Evolutionary conservation across 2,888 invertebrate genomes (phyloP).

Genomic region (Epirrhoe alternata): DNA sequence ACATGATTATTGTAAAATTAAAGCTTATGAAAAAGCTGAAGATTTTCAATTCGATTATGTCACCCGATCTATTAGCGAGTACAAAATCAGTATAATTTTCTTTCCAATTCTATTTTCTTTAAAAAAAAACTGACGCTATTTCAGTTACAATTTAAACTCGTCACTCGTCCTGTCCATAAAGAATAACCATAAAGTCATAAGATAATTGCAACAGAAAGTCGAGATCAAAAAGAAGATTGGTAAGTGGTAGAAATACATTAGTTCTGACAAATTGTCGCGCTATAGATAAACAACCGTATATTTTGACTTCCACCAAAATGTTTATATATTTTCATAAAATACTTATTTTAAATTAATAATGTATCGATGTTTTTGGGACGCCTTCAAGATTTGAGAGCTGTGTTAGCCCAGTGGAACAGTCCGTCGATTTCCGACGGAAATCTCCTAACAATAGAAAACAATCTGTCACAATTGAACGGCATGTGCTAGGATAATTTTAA

Average conservation of each 20-base stretch:
- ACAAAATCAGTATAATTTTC: neutral
- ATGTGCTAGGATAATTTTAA: too few relatives aligned
- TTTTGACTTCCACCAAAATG: conserved; percentile 57
- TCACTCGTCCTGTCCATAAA: conserved; percentile 40
- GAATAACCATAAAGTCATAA: conserved; percentile 41
- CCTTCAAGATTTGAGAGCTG: neutral
- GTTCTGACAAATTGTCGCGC: conserved; percentile 57
- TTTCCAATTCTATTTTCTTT: neutral
- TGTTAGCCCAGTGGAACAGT: too few relatives aligned
- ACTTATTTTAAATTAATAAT: conserved; percentile 49
- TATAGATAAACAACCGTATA: conserved; percentile 49
- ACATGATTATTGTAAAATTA: too few relatives aligned
- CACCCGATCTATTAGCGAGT: neutral
- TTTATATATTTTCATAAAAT: conserved; percentile 50
- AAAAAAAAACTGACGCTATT: neutral
- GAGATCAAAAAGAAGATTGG: conserved; percentile 51
- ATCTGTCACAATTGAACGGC: too few relatives aligned
- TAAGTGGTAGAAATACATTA: conserved; percentile 50
- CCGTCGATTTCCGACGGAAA: too few relatives aligned
- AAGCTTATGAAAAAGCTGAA: too few relatives aligned
- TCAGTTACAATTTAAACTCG: conserved; percentile 7
- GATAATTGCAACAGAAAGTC: conserved; percentile 41
- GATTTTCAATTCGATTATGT: too few relatives aligned
- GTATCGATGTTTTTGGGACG: conserved; percentile 50
- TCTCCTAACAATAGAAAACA: too few relatives aligned